Evolutionary conservation across 2,113 vertebrate species (phyloP), one percentile per base, ranked within the genome.

Genomic region (Tringa solitaria): DNA sequence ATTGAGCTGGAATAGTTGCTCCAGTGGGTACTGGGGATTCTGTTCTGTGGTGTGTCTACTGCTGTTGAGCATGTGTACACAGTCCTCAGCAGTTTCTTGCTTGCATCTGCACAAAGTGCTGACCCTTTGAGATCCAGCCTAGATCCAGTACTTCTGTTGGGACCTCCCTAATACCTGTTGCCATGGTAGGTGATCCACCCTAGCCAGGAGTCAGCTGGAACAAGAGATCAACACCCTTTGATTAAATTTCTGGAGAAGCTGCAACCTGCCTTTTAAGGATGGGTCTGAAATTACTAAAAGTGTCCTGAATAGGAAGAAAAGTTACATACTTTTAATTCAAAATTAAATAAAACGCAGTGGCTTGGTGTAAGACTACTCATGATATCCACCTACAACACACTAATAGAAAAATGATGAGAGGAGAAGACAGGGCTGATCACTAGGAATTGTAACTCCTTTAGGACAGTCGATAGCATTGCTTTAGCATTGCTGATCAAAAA

Each of bases 251-350:
- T 86, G 39, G 22, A 65, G 37, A 87, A 74, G 8, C 2, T 41
- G 41, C 10, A 86, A 88, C 9, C 7, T 73, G 10, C 14, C 39
- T 89, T 84, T 24, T 67, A 64, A 56, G 57, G 17, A 46, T 45
- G 5, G 6, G 2, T 35, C 11, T 41, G 86, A 93, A 96, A 95
- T 95, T 93, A 89, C 61, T 93, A 80, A 72, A 95, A 68, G 53
- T 85, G 14, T 32, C 51, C 53, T 56, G 59, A 97, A 95, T 50
- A 95, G 85, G 18, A 75, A 75, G 41, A 95, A 93, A 83, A 83
- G 28, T 65, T 17, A 63, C 45, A 39, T 79, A 41, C 23, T 91
- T 83, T 79, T 81, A 86, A 84, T 94, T 82, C 33, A 84, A 89
- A 94, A 51, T 82, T 87, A 20, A 80, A 23, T 65, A 43, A 81